Evolutionary conservation across 1,140 invertebrate genomes (phyloP).

Genomic region (Agraylea sexmaculata): DNA sequence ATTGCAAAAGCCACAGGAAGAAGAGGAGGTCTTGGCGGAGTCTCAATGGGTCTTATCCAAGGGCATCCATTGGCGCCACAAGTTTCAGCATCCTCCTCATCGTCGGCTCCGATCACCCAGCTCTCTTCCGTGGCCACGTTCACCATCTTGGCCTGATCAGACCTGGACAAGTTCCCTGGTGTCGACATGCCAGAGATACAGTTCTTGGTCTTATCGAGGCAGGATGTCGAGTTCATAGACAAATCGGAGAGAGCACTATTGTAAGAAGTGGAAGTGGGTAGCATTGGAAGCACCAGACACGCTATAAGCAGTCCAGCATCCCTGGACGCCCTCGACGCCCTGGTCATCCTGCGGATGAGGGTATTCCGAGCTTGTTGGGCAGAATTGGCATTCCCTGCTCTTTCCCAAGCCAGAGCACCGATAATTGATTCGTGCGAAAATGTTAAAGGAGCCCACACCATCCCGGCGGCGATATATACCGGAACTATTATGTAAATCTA

Average conservation of each 20-base stretch:
- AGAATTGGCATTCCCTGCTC: conserved; percentile 41
- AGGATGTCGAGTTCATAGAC: conserved; percentile 21
- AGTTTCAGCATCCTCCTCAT: background rate
- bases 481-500: conserved; percentile 41
- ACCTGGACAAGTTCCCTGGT: no score
- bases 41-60: no score
- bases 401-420: conserved; percentile 41
- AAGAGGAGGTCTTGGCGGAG: no score
- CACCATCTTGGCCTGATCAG: no score
- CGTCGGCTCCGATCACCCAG: conserved; percentile 12
- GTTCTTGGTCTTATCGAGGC: conserved; percentile 27
- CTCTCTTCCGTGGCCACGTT: conserved; percentile 18
- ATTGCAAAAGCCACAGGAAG: no score
- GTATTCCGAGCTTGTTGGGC: conserved; percentile 32
- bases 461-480: conserved; percentile 47
- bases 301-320: conserved; percentile 44
- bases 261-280: conserved; percentile 32
- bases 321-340: conserved; percentile 41
- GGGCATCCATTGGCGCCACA: no score
- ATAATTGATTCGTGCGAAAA: conserved; percentile 42
- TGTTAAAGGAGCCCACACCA: conserved; percentile 37
- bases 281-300: conserved; percentile 28
- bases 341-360: conserved; percentile 29
- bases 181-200: conserved; percentile 18
- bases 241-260: conserved; percentile 14